Evolutionary conservation across 1,140 invertebrate genomes (phyloP), one percentile per base, ranked within the genome.

Genomic region (Phthorimaea operculella): DNA sequence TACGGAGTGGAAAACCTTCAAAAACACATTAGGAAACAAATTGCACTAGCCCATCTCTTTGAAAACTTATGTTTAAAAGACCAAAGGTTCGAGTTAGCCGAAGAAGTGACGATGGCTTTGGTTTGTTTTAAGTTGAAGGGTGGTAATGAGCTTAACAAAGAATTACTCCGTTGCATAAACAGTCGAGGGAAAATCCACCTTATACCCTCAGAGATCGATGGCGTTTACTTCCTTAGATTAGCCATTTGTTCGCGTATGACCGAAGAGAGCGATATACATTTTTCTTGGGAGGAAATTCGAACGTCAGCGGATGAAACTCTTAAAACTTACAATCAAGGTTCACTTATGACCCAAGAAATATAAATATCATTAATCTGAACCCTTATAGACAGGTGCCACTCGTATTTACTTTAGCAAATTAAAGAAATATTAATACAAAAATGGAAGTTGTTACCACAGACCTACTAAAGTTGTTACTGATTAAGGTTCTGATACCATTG

Each of bases 41-140:
- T 87, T 50, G 83, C 86, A 17, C 86, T 96, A 47, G 96, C 96
- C 0, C 90, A 95, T 60, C 88, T 94, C 60, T 98, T 98, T 72
- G 95, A 94, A 64, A 83, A 88, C n/a, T 69, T 94, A 0, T 89
- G 90, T 50, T 70, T 75, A 10, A 72, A 82, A 0, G 96, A 98
- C 74, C 72, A 87, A 1, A 86, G 92, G 68, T 99, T 98, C 76
- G 96, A 98, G 86, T 87, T 99, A 51, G 89, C 93, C 4, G 90
- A 91, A 51, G 94, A 98, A 72, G 94, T 96, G 1, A 86, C 92
- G 14, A 90, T 99, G 89, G 97, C 96, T 4, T 86, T 99, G 1
- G 96, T 98, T 51, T 99, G 97, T 75, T 99, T 98, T 85, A 89
- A 96, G 57, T 75, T 98, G 2, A 98, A 97, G 87, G 93, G 91